Base-by-base conservation (phyloP, 2,888 invertebrate species). In the Cinara cedri region DNA sequence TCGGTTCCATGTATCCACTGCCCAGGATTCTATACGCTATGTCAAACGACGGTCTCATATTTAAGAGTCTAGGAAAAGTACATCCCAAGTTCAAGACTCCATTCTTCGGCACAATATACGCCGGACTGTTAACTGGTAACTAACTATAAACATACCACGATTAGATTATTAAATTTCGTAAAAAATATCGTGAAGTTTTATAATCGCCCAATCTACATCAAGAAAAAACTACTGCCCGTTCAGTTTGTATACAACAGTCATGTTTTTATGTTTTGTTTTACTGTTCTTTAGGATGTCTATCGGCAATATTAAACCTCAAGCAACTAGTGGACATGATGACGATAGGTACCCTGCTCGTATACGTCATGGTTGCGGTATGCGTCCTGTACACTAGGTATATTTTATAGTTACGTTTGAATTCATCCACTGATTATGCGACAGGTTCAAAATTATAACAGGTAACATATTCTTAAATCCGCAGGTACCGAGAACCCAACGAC, bases 261-360 rank as follows among this genome's bases (percentile, higher is more conserved):
- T n/a, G n/a, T n/a, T n/a, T n/a, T n/a, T n/a, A n/a, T n/a, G n/a
- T n/a, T 34, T 34, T 6, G 34, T 34, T 34, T 3, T 46, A 1
- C 13, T 46, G 10, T 55, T 34, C 80, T 87, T 87, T 85, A 91
- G 94, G 93, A 34, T 86, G 92, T 0, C 88, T 96, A 85, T 93
- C 96, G 0, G 92, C 94, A 83, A 86, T 95, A 72, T 93, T 97
- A 84, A 92, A 96, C 84, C 87, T 96, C 81, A 89, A 90, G 14
- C 93, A 94, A 83, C 87, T 97, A 72, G 93, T 96, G 26, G 93
- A 93, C 84, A 93, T 97, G 89, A 93, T 97, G 90, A 95, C 95
- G 0, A 95, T 97, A 84, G 94, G 94, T 9, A 94, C 95, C 0
- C 86, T 95, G 24, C 87, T 94, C 78, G 94, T 95, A 0, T 96